phyloP scores from a whole-genome alignment of 2,113 vertebrate genomes.

The Mustelus asterias region DNA sequence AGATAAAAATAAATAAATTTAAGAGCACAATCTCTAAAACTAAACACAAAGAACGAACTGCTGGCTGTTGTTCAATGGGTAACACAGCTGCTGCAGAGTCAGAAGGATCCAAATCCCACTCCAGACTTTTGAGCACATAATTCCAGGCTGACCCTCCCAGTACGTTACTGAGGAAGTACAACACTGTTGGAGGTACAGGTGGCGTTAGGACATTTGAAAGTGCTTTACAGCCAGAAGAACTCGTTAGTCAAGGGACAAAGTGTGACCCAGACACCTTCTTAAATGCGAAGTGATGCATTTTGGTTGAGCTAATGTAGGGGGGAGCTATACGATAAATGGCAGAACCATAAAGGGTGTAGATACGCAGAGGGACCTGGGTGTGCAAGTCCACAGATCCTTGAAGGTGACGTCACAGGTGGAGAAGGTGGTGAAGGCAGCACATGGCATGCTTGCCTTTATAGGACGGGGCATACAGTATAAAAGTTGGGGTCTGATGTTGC shows the following conservation, averaged over 20 bases:
- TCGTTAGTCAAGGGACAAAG: neutral
- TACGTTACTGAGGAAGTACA: neutral
- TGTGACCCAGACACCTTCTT: neutral
- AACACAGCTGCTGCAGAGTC: neutral
- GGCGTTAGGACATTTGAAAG: neutral
- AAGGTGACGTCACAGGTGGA: too few relatives aligned
- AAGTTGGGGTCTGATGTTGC: too few relatives aligned
- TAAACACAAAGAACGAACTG: neutral
- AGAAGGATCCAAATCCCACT: neutral
- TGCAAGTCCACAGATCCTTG: too few relatives aligned
- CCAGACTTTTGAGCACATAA: neutral
- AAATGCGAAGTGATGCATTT: too few relatives aligned
- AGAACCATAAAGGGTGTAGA: too few relatives aligned
- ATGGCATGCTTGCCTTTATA: too few relatives aligned
- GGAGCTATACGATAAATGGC: too few relatives aligned
- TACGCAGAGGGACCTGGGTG: too few relatives aligned
- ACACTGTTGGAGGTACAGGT: neutral
- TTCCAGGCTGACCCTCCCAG: neutral
- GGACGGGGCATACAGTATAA: too few relatives aligned
- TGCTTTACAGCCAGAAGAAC: neutral
- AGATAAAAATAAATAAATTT: neutral
- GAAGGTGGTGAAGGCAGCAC: too few relatives aligned
- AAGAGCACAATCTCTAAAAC: neutral
- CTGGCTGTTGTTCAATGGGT: neutral
- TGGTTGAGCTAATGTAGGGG: too few relatives aligned